Evolutionary conservation across 2,797 vertebrate species (phyloP).

Genomic region (Enteromius afrohamiltoni): DNA sequence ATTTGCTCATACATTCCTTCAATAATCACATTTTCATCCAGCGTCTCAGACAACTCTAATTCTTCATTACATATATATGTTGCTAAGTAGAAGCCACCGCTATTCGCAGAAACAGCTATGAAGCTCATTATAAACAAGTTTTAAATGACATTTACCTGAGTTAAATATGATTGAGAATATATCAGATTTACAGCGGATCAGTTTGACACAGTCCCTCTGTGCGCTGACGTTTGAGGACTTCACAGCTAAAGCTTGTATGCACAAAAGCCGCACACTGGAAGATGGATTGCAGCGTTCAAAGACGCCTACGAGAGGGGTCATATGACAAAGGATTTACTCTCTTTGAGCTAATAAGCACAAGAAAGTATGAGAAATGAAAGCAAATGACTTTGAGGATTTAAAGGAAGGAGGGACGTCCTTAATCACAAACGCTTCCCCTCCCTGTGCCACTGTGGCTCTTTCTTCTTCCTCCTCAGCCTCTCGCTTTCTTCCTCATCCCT

Average conservation of each 20-base stretch:
- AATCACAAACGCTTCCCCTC: constrained; percentile 35
- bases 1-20: constrained; percentile 38
- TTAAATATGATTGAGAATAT: neutral
- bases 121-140: neutral
- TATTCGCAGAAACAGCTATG: constrained; percentile 26
- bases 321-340: constrained; percentile 36
- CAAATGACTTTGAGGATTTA: constrained; percentile 40
- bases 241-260: neutral
- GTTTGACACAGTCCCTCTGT: neutral
- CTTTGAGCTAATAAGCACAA: constrained; percentile 38
- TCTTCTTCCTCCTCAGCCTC: constrained; percentile 34
- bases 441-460: constrained; percentile 15
- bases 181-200: constrained; percentile 7
- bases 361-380: constrained; percentile 18
- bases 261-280: neutral
- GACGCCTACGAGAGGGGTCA: neutral
- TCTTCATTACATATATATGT: constrained; percentile 13
- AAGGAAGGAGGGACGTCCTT: constrained; percentile 28
- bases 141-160: neutral
- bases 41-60: constrained; percentile 39
- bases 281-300: constrained; percentile 9
- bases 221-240: neutral
- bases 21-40: constrained; percentile 37
- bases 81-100: constrained; percentile 14
- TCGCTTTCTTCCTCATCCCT: constrained; percentile 41